Percentiles rank a stretch among this genome's conserved stretches.
Conservation (phyloP, 2,797 vertebrate genomes). For the Lagocephalus sceleratus region DNA sequence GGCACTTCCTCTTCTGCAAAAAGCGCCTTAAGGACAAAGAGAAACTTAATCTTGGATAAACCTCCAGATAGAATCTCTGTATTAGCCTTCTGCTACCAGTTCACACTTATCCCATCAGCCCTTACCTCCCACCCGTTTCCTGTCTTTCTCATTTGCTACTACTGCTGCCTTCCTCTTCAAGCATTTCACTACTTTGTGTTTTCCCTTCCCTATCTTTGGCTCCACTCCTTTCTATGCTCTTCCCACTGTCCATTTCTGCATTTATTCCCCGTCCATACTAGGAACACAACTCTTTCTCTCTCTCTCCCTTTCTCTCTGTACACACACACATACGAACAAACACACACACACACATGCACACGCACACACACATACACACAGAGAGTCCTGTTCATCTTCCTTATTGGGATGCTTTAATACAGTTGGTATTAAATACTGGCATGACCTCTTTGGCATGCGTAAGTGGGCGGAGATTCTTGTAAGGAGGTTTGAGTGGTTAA, state of each 20-base stretch:
- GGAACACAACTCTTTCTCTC: too few relatives aligned
- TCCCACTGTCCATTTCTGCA: slow-evolving; percentile 4
- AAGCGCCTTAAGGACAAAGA: slow-evolving; percentile 78
- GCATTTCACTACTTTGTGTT: slow-evolving; percentile 13
- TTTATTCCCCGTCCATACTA: slow-evolving; percentile 8
- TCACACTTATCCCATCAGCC: slow-evolving; percentile 71
- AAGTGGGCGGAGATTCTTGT: slow-evolving; percentile 71
- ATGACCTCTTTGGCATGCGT: slow-evolving; percentile 67
- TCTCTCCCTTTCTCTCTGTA: too few relatives aligned
- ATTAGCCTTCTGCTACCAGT: slow-evolving; percentile 70
- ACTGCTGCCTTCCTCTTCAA: slow-evolving; percentile 7
- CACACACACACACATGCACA: too few relatives aligned
- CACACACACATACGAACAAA: too few relatives aligned
- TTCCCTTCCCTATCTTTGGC: slow-evolving; percentile 1
- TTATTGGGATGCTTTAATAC: slow-evolving; percentile 62
- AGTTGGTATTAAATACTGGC: slow-evolving; percentile 69
- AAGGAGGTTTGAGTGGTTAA: slow-evolving; percentile 74
- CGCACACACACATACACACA: too few relatives aligned
- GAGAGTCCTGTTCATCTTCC: slow-evolving; percentile 53
- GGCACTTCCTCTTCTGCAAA: slow-evolving; percentile 69
- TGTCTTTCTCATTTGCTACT: slow-evolving; percentile 26
- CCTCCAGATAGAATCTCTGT: slow-evolving; percentile 73
- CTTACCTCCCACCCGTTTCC: slow-evolving; percentile 59
- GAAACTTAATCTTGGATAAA: slow-evolving; percentile 79
- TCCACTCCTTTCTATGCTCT: slow-evolving; percentile 5